Base-by-base conservation (phyloP, 1,140 invertebrate genomes). In the Holotrichia oblita region DNA sequence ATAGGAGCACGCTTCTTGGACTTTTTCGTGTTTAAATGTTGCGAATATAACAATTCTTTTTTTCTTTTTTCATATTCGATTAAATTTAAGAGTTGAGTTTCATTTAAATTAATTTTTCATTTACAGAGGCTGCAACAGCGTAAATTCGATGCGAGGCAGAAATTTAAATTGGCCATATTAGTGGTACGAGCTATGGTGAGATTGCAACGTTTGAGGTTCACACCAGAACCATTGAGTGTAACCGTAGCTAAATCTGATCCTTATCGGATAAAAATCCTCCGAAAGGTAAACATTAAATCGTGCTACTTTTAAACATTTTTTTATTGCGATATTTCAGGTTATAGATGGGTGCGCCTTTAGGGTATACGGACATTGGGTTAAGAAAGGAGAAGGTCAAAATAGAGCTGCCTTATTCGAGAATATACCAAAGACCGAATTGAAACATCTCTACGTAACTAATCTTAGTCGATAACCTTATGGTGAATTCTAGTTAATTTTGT, bases 361-460 rank as follows among this genome's bases (percentile, higher is more conserved):
- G 84, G 97, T 99, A 42, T 99, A 99, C 88, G 97, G 98, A n/a
- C 98, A 99, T 87, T 99, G 99, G 99, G 98, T 99, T 24, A 99
- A 99, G 88, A 98, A 98, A 89, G 97, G 96, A 80, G 97, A 99
- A 87, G 96, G 96, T 7, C 98, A 99, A 88, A 99, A 99, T 88
- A 90, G 98, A 79, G 98, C 98, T 40, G 97, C 97, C 12, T 91
- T 99, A n/a, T 99, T 99, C 87, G 97, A 99, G 90, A 99, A 98
- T 88, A 91, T 89, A 79, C 93, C 95, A 81, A 97, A 97, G 89
- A 94, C 93, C 6, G 97, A 98, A 86, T 88, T 96, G 55, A 95
- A 95, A 87, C 93, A 94, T 83, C 89, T 95, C 40, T 96, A 96
- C 83, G 91, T 95, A 79, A 93, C 90, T 84, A 95, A 95, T 89